Evolutionary conservation across 2,888 invertebrate species (phyloP).

Genomic region (Euphydryas editha): DNA sequence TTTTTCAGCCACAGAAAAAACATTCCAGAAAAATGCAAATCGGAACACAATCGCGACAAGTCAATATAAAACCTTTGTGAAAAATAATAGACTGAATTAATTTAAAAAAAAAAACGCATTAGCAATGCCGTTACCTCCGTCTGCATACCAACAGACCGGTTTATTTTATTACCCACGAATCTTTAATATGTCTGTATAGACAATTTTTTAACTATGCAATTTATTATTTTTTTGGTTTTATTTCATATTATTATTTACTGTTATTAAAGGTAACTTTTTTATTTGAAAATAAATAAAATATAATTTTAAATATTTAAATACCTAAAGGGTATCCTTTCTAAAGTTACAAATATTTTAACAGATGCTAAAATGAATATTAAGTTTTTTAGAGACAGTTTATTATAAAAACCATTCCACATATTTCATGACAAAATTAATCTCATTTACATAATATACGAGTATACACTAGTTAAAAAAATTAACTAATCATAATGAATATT

Average conservation of each 20-base stretch:
- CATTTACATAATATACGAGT: neutral
- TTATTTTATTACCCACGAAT: constrained; percentile 43
- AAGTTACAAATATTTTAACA: no score
- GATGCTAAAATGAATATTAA: no score
- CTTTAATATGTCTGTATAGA: constrained; percentile 40
- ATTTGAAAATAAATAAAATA: neutral
- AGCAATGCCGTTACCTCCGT: constrained; percentile 39
- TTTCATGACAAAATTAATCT: neutral
- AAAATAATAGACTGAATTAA: constrained; percentile 35
- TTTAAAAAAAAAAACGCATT: constrained; percentile 39
- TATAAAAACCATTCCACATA: neutral
- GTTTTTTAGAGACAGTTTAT: no score
- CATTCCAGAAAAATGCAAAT: constrained; percentile 18
- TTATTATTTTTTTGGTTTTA: constrained; percentile 17
- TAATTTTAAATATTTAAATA: neutral
- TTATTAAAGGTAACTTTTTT: neutral
- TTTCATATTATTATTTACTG: neutral
- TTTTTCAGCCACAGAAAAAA: neutral
- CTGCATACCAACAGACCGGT: constrained; percentile 45
- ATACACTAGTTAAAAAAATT: neutral
- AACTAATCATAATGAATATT: neutral
- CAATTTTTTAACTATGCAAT: constrained; percentile 33
- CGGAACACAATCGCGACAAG: constrained; percentile 14
- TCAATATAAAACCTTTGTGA: constrained; percentile 30
- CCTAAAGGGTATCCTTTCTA: neutral